phyloP scores from a whole-genome alignment of 2,888 invertebrate species.

The Spicauda simplicius region DNA sequence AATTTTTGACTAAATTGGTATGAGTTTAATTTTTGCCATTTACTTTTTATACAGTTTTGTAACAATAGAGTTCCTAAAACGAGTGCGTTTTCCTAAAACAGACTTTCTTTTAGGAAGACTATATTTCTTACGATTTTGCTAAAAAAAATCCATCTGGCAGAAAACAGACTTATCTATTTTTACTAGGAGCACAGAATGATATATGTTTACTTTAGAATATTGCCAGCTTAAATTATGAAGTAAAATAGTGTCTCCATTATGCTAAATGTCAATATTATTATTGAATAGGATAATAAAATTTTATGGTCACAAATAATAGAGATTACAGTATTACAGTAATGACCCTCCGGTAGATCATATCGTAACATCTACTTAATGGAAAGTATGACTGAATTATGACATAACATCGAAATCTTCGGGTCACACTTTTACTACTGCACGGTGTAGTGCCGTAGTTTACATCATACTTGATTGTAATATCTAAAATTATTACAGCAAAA shows the following conservation, averaged over 20 bases:
- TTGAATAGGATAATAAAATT: slow-evolving; percentile 5
- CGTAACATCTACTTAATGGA: slow-evolving; percentile 51
- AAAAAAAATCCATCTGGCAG: too few relatives aligned
- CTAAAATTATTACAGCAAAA: slow-evolving; percentile 15
- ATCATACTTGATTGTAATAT: slow-evolving; percentile 1
- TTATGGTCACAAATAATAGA: slow-evolving; percentile 14
- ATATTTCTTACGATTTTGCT: too few relatives aligned
- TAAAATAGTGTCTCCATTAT: neutral
- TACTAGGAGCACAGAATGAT: too few relatives aligned
- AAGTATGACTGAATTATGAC: slow-evolving; percentile 58
- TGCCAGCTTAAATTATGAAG: too few relatives aligned
- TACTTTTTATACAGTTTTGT: too few relatives aligned
- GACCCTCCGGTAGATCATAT: slow-evolving; percentile 13
- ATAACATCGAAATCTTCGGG: slow-evolving; percentile 52
- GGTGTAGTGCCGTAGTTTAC: slow-evolving; percentile 41
- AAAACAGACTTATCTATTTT: too few relatives aligned
- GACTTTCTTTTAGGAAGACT: too few relatives aligned
- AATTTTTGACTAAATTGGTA: too few relatives aligned
- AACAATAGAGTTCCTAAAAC: too few relatives aligned
- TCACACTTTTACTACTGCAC: slow-evolving; percentile 60
- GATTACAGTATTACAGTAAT: slow-evolving; percentile 14
- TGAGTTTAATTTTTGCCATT: too few relatives aligned
- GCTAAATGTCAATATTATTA: slow-evolving; percentile 15
- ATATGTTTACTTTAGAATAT: too few relatives aligned
- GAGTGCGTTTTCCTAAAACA: too few relatives aligned